phyloP scores from a whole-genome alignment of 2,888 invertebrate genomes.

The Parelbella ahira region DNA sequence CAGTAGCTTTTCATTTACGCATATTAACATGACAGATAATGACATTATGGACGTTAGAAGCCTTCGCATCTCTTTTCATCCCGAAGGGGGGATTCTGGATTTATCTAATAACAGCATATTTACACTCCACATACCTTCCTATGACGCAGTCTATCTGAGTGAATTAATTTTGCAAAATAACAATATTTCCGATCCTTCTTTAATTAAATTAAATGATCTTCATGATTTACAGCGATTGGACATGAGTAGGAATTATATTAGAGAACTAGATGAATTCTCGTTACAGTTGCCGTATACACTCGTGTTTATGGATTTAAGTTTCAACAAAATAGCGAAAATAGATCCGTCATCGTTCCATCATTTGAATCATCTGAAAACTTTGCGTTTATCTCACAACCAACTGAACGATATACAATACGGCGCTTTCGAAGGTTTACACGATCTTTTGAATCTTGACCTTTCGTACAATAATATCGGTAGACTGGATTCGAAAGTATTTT shows the following conservation, averaged over 20 bases:
- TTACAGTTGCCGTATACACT: slow-evolving; percentile 50
- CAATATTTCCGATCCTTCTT: slow-evolving; percentile 47
- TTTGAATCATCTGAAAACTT: slow-evolving; percentile 43
- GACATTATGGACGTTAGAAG: slow-evolving; percentile 43
- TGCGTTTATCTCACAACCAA: slow-evolving; percentile 52
- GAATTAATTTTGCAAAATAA: slow-evolving; percentile 52
- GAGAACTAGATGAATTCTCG: slow-evolving; percentile 43
- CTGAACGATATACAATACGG: slow-evolving; percentile 53
- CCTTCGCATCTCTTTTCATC: slow-evolving; percentile 56
- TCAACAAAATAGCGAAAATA: slow-evolving; percentile 48
- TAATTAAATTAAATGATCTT: slow-evolving; percentile 48
- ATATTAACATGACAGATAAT: slow-evolving; percentile 59
- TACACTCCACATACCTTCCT: slow-evolving; percentile 45
- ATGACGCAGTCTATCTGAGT: slow-evolving; percentile 48
- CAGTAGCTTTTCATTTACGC: slow-evolving; percentile 48
- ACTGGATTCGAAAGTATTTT: slow-evolving; percentile 55
- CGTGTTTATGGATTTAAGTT: slow-evolving; percentile 48
- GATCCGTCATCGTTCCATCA: slow-evolving; percentile 52
- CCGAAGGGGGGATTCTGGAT: slow-evolving; percentile 58
- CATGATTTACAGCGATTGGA: slow-evolving; percentile 47
- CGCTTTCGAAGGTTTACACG: slow-evolving; percentile 48
- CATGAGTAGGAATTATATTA: slow-evolving; percentile 53
- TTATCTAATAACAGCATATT: slow-evolving; percentile 59
- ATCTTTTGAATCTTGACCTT: slow-evolving; percentile 42
- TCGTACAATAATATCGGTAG: slow-evolving; percentile 45